phyloP scores from a whole-genome alignment of 1,140 invertebrate species.

The Hesperophylax magnus region DNA sequence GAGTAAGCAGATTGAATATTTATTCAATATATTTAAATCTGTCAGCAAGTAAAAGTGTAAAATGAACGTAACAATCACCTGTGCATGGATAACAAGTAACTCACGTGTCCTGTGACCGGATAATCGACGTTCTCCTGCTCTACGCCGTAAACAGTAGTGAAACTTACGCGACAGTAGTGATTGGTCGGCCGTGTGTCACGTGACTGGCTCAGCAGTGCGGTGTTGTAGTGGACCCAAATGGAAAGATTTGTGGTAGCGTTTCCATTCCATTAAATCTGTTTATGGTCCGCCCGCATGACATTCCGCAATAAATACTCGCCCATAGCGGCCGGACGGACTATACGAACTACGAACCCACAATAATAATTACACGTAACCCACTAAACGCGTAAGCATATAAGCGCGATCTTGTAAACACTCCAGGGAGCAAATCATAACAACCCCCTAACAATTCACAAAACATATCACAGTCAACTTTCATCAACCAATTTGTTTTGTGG shows the following conservation, averaged over 20 bases:
- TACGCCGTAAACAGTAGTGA: background rate
- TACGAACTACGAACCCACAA: background rate
- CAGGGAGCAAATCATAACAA: background rate
- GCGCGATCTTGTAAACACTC: slow-evolving; percentile 12
- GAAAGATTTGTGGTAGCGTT: slow-evolving; percentile 57
- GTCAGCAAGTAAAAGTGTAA: too few species aligned
- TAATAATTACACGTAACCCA: slow-evolving; percentile 20
- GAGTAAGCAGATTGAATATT: too few species aligned
- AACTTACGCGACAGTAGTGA: slow-evolving; percentile 8
- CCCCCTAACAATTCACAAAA: too few species aligned
- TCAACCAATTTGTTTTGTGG: too few species aligned
- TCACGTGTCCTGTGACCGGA: too few species aligned
- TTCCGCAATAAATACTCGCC: slow-evolving; percentile 55
- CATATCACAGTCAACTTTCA: too few species aligned
- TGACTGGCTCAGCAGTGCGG: slow-evolving; percentile 29
- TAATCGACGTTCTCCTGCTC: background rate
- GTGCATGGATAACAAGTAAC: too few species aligned
- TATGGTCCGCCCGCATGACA: slow-evolving; percentile 53
- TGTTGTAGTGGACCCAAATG: slow-evolving; percentile 45
- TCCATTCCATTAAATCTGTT: slow-evolving; percentile 58
- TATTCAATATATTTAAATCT: too few species aligned
- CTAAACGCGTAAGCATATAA: background rate
- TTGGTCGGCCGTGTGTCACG: slow-evolving; percentile 28
- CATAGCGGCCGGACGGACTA: slow-evolving; percentile 5
- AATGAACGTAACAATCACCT: too few species aligned